These are phyloP conservation scores for Salmo trutta DNA, from an alignment of 2,797 vertebrate species.

Conservation along the genomic window DNA sequence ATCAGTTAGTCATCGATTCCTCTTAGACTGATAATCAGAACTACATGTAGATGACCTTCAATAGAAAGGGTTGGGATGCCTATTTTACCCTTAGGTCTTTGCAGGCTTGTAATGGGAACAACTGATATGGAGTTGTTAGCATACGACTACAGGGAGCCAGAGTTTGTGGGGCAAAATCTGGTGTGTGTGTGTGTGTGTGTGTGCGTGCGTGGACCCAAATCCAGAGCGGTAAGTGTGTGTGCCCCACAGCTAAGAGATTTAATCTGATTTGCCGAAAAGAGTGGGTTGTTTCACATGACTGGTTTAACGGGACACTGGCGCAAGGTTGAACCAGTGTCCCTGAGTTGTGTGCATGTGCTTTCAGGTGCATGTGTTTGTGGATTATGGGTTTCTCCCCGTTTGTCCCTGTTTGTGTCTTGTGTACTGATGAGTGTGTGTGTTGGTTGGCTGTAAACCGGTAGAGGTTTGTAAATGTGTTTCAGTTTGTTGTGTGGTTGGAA, in stretches of 20 bases:
- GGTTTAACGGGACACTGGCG: slow-evolving; percentile 75
- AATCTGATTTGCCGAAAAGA: slow-evolving; percentile 81
- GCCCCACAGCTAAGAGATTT: slow-evolving; percentile 69
- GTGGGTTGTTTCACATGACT: slow-evolving; percentile 81
- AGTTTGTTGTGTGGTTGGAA: no score
- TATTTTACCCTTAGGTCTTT: background rate
- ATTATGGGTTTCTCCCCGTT: background rate
- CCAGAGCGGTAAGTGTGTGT: slow-evolving; percentile 38
- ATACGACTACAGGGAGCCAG: background rate
- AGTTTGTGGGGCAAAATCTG: slow-evolving; percentile 27
- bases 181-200: slow-evolving; percentile 35
- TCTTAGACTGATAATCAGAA: background rate
- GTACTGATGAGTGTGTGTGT: background rate
- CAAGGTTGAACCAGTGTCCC: slow-evolving; percentile 73
- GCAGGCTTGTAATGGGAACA: background rate
- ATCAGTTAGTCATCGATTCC: background rate
- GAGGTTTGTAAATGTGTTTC: background rate
- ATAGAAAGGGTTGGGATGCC: background rate
- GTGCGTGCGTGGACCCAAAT: slow-evolving; percentile 10
- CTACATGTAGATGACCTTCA: background rate
- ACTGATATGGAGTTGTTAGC: background rate
- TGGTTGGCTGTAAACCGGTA: background rate
- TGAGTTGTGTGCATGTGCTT: slow-evolving; percentile 7
- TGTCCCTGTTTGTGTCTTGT: background rate
- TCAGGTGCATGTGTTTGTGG: slow-evolving; percentile 22